Conservation (phyloP, 2,797 vertebrate species). For the Triplophysa bombifrons region DNA sequence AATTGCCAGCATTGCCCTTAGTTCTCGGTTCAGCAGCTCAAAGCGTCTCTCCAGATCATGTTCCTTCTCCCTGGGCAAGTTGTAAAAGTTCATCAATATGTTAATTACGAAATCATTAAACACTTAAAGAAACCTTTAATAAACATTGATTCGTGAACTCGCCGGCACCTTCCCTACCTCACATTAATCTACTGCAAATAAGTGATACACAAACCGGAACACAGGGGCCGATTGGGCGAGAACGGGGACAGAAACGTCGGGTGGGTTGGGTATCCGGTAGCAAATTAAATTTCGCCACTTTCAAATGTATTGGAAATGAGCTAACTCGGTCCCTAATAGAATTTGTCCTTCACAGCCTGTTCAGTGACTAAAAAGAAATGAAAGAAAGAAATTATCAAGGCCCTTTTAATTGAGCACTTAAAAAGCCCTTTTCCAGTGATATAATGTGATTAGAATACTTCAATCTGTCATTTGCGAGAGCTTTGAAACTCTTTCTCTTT, state of each 20-base stretch:
- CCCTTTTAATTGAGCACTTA: constrained; percentile 81
- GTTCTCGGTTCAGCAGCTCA: constrained; percentile 95
- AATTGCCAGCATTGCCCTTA: constrained; percentile 96
- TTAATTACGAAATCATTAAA: constrained; percentile 99
- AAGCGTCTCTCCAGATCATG: constrained; percentile 98
- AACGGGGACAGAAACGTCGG: not conserved
- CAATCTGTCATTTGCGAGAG: constrained; percentile 71
- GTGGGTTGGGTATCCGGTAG: constrained; percentile 48
- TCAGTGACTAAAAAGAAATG: constrained; percentile 71
- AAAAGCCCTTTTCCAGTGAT: constrained; percentile 72
- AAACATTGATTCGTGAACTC: constrained; percentile 93
- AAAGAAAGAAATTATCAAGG: constrained; percentile 76
- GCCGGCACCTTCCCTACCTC: constrained; percentile 83
- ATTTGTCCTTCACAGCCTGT: constrained; percentile 78
- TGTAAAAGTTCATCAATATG: constrained; percentile 99
- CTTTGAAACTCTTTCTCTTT: constrained; percentile 65
- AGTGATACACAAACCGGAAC: constrained; percentile 85
- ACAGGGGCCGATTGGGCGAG: constrained; percentile 24
- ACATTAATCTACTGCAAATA: constrained; percentile 98
- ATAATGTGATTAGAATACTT: constrained; percentile 84
- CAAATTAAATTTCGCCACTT: constrained; percentile 81
- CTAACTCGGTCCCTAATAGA: constrained; percentile 78
- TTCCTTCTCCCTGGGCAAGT: constrained; percentile 98
- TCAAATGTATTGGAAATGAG: constrained; percentile 78
- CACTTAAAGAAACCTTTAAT: constrained; percentile 96